Conservation (phyloP, 2,113 vertebrate genomes). For the Chitala chitala region DNA sequence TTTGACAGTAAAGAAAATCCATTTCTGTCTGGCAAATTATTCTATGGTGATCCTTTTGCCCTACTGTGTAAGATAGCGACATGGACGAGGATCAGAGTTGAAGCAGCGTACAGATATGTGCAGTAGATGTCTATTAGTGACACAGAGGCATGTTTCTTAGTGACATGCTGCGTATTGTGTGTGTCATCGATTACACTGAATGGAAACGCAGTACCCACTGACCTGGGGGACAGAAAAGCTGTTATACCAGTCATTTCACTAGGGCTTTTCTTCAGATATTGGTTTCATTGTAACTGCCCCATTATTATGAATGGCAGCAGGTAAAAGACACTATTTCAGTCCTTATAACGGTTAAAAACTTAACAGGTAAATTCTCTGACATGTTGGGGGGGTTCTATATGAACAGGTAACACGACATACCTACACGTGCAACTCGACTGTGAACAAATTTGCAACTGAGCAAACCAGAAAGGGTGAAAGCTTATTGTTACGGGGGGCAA, state of each 20-base stretch:
- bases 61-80: not conserved
- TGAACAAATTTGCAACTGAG: too few relatives aligned
- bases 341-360: constrained; percentile 29
- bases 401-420: not conserved
- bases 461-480: too few relatives aligned
- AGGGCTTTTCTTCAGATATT: constrained; percentile 52
- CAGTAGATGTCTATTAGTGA: constrained; percentile 60
- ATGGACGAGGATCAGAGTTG: too few relatives aligned
- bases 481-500: not conserved
- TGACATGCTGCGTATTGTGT: constrained; percentile 5
- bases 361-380: not conserved
- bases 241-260: constrained; percentile 8
- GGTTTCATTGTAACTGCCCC: constrained; percentile 59
- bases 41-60: not conserved
- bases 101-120: constrained; percentile 27
- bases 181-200: constrained; percentile 56
- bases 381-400: not conserved
- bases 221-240: not conserved
- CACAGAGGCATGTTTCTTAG: constrained; percentile 63
- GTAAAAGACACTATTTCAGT: constrained; percentile 43
- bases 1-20: not conserved
- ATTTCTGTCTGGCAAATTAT: constrained; percentile 25
- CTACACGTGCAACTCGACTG: not conserved
- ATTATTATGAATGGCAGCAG: constrained; percentile 44
- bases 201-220: constrained; percentile 33